phyloP scores from a whole-genome alignment of 2,888 invertebrate genomes.

The Phyllotreta striolata region DNA sequence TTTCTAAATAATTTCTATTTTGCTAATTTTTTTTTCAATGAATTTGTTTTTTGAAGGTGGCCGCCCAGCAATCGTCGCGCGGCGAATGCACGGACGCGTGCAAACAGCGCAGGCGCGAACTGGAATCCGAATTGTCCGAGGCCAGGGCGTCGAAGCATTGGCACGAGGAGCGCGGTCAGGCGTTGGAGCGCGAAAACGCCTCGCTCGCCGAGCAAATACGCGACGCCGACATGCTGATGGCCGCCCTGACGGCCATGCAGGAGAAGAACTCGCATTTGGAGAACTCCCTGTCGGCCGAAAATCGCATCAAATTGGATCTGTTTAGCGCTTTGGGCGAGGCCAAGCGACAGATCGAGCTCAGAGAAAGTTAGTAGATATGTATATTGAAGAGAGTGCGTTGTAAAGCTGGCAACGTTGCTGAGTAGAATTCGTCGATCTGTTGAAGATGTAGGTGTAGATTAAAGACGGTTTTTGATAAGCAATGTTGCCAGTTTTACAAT shows the following conservation, averaged over 20 bases:
- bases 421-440: too few relatives aligned
- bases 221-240: constrained; percentile 79
- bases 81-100: constrained; percentile 60
- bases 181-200: constrained; percentile 66
- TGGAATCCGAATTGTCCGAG: constrained; percentile 70
- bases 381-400: too few relatives aligned
- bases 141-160: constrained; percentile 66
- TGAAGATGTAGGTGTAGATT: too few relatives aligned
- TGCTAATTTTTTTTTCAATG: not conserved
- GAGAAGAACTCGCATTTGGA: constrained; percentile 93
- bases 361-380: constrained; percentile 86
- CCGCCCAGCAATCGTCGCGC: constrained; percentile 54
- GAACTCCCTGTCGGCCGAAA: constrained; percentile 94
- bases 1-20: too few relatives aligned
- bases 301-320: constrained; percentile 95
- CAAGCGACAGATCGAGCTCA: constrained; percentile 86
- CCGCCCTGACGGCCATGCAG: constrained; percentile 82
- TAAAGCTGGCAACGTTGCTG: too few relatives aligned
- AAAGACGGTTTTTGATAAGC: too few relatives aligned
- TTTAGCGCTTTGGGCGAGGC: constrained; percentile 97
- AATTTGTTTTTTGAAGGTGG: constrained; percentile 47
- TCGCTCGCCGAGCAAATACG: constrained; percentile 61
- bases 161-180: constrained; percentile 67
- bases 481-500: too few relatives aligned
- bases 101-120: constrained; percentile 65